These are phyloP conservation scores for Tenebrosternarchus preto DNA, from an alignment of 2,113 vertebrate genomes.

Conservation along the genomic window DNA sequence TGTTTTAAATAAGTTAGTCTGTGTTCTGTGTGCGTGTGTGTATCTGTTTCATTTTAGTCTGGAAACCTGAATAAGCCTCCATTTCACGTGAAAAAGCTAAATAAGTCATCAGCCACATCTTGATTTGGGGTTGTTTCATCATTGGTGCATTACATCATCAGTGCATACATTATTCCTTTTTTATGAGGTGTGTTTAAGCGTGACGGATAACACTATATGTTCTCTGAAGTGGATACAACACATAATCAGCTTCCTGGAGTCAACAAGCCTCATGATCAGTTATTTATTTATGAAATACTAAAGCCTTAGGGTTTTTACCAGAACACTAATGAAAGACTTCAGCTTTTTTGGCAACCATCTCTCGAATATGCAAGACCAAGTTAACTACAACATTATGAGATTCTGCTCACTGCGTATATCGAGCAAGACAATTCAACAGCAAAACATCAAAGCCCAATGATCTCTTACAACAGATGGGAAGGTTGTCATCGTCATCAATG, in stretches of 20 bases:
- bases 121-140: too few relatives aligned
- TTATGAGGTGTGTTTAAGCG: neutral
- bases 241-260: neutral
- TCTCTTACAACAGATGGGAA: neutral
- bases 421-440: neutral
- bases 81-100: neutral
- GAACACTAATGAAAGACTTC: neutral
- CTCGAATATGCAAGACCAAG: neutral
- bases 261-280: neutral
- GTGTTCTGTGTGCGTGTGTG: neutral
- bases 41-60: neutral
- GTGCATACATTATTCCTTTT: neutral
- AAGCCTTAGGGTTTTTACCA: neutral
- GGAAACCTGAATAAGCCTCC: neutral
- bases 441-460: neutral
- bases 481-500: neutral
- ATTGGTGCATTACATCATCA: neutral
- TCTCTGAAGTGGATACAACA: neutral
- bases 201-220: neutral
- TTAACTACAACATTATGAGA: neutral
- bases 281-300: conserved; percentile 12
- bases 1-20: too few relatives aligned
- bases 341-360: neutral
- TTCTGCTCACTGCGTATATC: neutral
- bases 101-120: neutral